Percentiles rank a stretch among this genome's conserved stretches.
These are phyloP conservation scores for Drosophila incognita DNA, from an alignment of 2,888 invertebrate genomes.

Conservation along the genomic window DNA sequence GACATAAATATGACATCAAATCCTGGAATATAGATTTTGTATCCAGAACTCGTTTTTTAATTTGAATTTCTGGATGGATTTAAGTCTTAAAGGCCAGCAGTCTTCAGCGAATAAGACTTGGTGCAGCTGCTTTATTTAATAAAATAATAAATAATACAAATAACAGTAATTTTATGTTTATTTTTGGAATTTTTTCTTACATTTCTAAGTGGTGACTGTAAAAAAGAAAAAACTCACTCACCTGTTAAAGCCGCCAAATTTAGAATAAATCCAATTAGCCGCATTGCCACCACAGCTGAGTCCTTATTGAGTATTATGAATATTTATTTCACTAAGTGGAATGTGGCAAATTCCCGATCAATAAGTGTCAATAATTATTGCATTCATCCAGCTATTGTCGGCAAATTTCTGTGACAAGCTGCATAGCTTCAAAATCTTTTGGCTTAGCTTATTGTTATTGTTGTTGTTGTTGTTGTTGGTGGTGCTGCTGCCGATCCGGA, in stretches of 20 bases:
- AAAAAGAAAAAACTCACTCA: slow-evolving; percentile 62
- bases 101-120: background rate
- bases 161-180: background rate
- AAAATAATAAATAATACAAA: background rate
- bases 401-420: slow-evolving; percentile 11
- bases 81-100: background rate
- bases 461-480: slow-evolving; percentile 33
- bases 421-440: slow-evolving; percentile 40
- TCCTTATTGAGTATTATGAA: slow-evolving; percentile 26
- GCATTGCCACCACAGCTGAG: slow-evolving; percentile 54
- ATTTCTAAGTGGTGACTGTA: slow-evolving; percentile 7
- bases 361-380: slow-evolving; percentile 30
- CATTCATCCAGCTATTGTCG: slow-evolving; percentile 39
- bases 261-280: slow-evolving; percentile 84
- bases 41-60: background rate
- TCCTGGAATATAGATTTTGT: background rate
- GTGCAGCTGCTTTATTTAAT: background rate
- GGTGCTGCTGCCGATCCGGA: slow-evolving; percentile 57
- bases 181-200: too few relatives aligned
- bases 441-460: slow-evolving; percentile 23
- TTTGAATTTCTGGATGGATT: background rate
- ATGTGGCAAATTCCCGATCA: background rate
- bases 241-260: slow-evolving; percentile 84
- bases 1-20: background rate
- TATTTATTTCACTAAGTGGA: slow-evolving; percentile 5